Conservation (phyloP, 1,140 invertebrate species). For the Neomicropteryx cornuta region DNA sequence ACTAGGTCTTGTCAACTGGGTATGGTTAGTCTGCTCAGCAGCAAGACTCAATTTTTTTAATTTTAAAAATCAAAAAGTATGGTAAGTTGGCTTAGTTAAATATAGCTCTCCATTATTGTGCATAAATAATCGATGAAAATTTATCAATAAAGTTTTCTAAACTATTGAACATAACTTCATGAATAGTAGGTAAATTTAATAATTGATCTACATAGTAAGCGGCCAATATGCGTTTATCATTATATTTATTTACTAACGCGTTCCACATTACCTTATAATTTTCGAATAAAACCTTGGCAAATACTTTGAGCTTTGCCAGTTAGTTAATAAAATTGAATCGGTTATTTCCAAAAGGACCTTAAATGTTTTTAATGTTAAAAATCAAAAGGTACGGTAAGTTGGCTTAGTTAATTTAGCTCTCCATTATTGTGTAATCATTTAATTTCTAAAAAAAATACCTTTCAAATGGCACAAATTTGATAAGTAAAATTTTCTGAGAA, state of each 20-base stretch:
- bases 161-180: neutral
- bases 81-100: too few species aligned
- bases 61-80: too few species aligned
- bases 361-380: slow-evolving; percentile 7
- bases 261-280: slow-evolving; percentile 12
- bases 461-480: too few species aligned
- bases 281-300: slow-evolving; percentile 14
- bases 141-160: neutral
- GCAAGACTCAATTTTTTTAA: too few species aligned
- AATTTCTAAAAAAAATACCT: too few species aligned
- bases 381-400: slow-evolving; percentile 5
- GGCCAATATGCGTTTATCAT: slow-evolving; percentile 9
- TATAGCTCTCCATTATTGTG: too few species aligned
- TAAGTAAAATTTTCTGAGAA: too few species aligned
- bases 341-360: slow-evolving; percentile 4
- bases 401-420: too few species aligned
- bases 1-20: too few species aligned
- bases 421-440: too few species aligned
- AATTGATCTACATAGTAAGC: slow-evolving; percentile 10
- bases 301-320: slow-evolving; percentile 2
- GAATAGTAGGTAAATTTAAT: slow-evolving; percentile 4
- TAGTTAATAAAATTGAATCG: too few species aligned
- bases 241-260: slow-evolving; percentile 10
- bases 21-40: too few species aligned
- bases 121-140: neutral